These are phyloP conservation scores for Palloptera scutellata DNA, from an alignment of 2,888 invertebrate species.

Conservation along the genomic window DNA sequence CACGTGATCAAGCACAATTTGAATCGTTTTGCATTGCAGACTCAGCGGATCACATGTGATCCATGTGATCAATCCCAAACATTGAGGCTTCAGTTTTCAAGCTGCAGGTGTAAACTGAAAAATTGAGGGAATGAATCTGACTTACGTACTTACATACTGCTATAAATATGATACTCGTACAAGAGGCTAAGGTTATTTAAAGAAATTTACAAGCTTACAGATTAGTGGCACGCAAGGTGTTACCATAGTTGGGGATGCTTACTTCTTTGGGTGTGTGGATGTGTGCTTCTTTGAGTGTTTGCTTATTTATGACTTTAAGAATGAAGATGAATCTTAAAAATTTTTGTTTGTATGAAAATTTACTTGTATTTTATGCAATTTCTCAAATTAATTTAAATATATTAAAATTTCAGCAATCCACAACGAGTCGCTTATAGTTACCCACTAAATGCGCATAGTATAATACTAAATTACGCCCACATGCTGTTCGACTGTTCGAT, in stretches of 20 bases:
- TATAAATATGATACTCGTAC: not conserved
- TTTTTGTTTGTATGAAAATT: too few species aligned
- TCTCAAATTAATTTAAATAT: too few species aligned
- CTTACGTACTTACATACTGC: not conserved
- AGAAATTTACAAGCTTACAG: not conserved
- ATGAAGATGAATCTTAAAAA: too few species aligned
- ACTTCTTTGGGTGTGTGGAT: not conserved
- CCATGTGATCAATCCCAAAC: too few species aligned
- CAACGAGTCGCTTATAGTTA: not conserved
- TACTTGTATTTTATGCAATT: too few species aligned
- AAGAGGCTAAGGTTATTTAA: not conserved
- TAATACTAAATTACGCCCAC: not conserved
- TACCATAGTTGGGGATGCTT: not conserved
- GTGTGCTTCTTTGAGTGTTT: not conserved
- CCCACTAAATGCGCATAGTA: not conserved
- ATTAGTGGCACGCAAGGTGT: not conserved
- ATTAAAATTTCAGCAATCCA: too few species aligned
- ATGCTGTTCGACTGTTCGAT: not conserved
- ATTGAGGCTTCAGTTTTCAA: constrained; percentile 14
- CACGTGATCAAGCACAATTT: constrained; percentile 55
- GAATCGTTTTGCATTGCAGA: constrained; percentile 9
- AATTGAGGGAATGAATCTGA: not conserved
- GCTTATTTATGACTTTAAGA: not conserved
- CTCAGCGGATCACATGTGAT: not conserved
- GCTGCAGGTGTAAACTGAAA: constrained; percentile 29